A percentile compares a stretch with the other conserved stretches of the same genome.
Conservation (phyloP, 2,113 vertebrate species). For the Tautogolabrus adspersus region DNA sequence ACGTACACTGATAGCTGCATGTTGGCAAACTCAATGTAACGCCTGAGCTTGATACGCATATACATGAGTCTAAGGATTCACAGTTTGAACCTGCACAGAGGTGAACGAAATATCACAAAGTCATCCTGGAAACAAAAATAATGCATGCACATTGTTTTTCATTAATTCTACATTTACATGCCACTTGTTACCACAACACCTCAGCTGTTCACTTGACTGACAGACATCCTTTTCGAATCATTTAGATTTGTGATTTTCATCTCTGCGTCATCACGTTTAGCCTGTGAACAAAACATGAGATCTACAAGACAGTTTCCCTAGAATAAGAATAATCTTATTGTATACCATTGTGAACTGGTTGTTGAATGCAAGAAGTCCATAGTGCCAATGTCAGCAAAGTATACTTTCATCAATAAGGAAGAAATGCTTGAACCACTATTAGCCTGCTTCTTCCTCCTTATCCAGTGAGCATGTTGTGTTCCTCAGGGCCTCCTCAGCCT, state of each 20-base stretch:
- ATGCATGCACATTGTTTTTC: too few species aligned
- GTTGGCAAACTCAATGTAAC: constrained; percentile 35
- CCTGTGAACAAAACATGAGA: not conserved
- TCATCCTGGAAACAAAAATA: not conserved
- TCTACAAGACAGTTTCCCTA: not conserved
- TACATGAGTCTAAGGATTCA: not conserved
- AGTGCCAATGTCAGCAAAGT: constrained; percentile 41
- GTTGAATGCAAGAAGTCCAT: constrained; percentile 19
- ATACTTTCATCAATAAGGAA: constrained; percentile 21
- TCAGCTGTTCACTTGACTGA: not conserved
- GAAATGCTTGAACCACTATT: constrained; percentile 20
- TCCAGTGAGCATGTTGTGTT: constrained; percentile 47
- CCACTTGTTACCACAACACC: not conserved
- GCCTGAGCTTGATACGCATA: not conserved
- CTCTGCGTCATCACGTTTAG: not conserved
- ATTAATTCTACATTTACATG: not conserved
- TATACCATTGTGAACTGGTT: constrained; percentile 19
- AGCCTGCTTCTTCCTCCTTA: constrained; percentile 40
- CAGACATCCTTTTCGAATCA: not conserved
- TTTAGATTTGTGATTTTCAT: not conserved
- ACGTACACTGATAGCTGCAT: constrained; percentile 3
- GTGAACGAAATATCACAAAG: not conserved
- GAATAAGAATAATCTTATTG: not conserved
- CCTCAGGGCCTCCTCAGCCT: constrained; percentile 91
- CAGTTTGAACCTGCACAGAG: not conserved